Base-by-base conservation (phyloP, 2,797 vertebrate genomes). In the Gobio occitaniae region DNA sequence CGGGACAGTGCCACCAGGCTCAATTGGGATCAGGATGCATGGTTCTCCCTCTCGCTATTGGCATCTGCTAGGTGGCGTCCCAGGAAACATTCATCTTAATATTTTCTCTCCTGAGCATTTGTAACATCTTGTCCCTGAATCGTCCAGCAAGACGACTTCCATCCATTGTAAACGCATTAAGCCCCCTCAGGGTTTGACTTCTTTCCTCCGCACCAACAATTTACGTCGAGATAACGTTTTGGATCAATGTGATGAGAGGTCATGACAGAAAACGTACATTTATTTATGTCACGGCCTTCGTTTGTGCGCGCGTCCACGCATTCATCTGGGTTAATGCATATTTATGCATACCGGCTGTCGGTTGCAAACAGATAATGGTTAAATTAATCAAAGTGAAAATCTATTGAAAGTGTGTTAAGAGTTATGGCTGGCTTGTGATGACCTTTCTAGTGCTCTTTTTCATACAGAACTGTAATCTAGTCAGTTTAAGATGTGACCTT, bases 1-100 rank as follows among this genome's bases (percentile, higher is more conserved):
- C 82, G 88, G 80, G 89, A 92, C 85, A 89, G 88, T 92, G 92
- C 90, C 93, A 92, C 93, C 88, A 92, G 94, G 87, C 86, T 85
- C 88, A 86, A 86, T 84, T 86, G 87, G 86, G 87, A 79, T 80
- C 84, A 89, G 88, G 89, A 91, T 90, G 82, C 90, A 91, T 90
- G 88, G 84, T 71, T 85, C 85, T 84, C 65, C 65, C 79, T 78
- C 85, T 78, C n/a, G 85, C 86, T 91, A 91, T 91, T 91, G 91
- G 91, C 91, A 91, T 90, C 90, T 91, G 88, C 87, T 86, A 82
- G 76, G 81, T 78, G 56, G 54, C 59, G 32, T 82, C 87, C 90
- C 56, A 80, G 87, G 87, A 77, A 63, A 78, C 87, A 90, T 91
- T 89, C 74, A 83, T 91, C 91, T 91, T 88, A 90, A 90, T 91